Conservation (phyloP, 2,888 invertebrate genomes). For the Cephus runcator region DNA sequence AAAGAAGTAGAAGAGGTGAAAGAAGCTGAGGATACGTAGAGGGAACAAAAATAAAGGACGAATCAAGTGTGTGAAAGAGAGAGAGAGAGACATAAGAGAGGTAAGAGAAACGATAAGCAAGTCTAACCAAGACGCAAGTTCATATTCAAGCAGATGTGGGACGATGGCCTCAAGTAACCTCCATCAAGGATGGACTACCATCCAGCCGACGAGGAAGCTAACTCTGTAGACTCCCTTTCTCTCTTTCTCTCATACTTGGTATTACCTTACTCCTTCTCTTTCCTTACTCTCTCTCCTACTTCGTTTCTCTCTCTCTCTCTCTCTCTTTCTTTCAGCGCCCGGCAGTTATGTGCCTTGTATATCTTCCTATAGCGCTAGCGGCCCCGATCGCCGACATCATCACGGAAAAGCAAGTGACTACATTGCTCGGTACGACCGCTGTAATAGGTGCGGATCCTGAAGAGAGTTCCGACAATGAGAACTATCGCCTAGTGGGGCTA, state of each 20-base stretch:
- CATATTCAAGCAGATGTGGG: conserved; percentile 62
- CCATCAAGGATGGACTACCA: conserved; percentile 63
- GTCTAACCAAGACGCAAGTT: conserved; percentile 58
- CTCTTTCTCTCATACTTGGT: conserved; percentile 7
- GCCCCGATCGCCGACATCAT: conserved; percentile 36
- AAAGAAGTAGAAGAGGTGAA: conserved; percentile 11
- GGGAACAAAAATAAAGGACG: conserved; percentile 43
- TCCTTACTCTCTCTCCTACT: conserved; percentile 20
- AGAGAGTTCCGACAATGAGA: neutral
- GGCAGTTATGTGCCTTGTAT: conserved; percentile 28
- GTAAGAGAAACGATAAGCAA: conserved; percentile 39
- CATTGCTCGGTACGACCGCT: conserved; percentile 1
- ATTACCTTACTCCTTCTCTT: conserved; percentile 5
- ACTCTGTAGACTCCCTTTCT: conserved; percentile 15
- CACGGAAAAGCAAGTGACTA: conserved; percentile 39
- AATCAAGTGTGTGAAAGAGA: conserved; percentile 15
- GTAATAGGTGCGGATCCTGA: neutral
- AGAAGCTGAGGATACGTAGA: conserved; percentile 13
- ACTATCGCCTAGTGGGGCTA: neutral
- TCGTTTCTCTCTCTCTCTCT: conserved; percentile 12
- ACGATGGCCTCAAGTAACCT: conserved; percentile 64
- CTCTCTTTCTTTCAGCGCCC: conserved; percentile 18
- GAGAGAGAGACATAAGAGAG: conserved; percentile 29
- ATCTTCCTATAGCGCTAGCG: conserved; percentile 28
- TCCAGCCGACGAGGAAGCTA: conserved; percentile 31